Conservation (phyloP, 2,113 vertebrate genomes). For the Pipra filicauda region DNA sequence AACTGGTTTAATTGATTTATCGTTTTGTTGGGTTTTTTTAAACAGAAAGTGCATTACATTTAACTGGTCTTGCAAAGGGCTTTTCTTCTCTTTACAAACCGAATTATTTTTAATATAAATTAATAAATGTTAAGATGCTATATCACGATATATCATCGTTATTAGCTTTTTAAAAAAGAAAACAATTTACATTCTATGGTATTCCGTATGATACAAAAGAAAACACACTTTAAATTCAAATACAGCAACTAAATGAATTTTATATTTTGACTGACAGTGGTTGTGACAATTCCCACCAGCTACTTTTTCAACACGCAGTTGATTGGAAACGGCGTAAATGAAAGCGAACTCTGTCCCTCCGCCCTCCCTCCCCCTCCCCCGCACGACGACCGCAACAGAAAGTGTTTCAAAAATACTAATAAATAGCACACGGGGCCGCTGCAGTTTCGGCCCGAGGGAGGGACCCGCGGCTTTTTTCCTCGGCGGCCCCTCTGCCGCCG, state of each 20-base stretch:
- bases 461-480: not conserved
- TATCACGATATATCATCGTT: constrained; percentile 72
- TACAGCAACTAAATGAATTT: constrained; percentile 73
- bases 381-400: constrained; percentile 11
- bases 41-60: constrained; percentile 97
- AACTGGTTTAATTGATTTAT: constrained; percentile 79
- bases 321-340: constrained; percentile 62
- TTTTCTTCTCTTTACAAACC: constrained; percentile 84
- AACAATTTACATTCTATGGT: constrained; percentile 79
- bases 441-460: constrained; percentile 12
- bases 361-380: not conserved
- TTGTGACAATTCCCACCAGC: constrained; percentile 68
- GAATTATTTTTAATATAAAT: constrained; percentile 87
- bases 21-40: not conserved
- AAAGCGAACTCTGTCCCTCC: constrained; percentile 44
- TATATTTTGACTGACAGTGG: constrained; percentile 62
- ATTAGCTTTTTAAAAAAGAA: constrained; percentile 71
- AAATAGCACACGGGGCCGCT: constrained; percentile 69
- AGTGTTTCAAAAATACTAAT: constrained; percentile 64
- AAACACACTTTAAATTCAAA: constrained; percentile 73
- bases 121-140: constrained; percentile 82
- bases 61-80: constrained; percentile 81
- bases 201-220: constrained; percentile 83
- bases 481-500: not conserved
- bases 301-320: constrained; percentile 64